Percentiles rank a stretch among this genome's conserved stretches.
Evolutionary conservation across 2,797 vertebrate species (phyloP).

Genomic region (Anguilla pacifica): DNA sequence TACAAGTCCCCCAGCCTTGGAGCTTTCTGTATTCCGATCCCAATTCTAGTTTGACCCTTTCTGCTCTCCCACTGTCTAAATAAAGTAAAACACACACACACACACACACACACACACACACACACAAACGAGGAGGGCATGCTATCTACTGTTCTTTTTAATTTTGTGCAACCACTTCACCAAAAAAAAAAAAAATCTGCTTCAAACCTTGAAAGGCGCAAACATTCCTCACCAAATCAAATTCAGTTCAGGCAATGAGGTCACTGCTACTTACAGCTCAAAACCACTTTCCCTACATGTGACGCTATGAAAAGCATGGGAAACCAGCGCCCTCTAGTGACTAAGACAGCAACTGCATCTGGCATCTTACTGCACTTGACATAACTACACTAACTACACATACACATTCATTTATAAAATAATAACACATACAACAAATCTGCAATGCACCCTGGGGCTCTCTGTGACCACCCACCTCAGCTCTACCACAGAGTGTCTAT

Average conservation of each 20-base stretch:
- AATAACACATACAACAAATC: not conserved
- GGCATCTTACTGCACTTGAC: not conserved
- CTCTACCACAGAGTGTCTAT: not conserved
- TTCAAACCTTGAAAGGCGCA: not conserved
- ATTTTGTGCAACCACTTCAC: not conserved
- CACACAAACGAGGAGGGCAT: not conserved
- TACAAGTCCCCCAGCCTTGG: not conserved
- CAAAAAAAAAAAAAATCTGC: not conserved
- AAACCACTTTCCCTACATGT: not conserved
- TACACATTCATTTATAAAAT: too few relatives aligned
- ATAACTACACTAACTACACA: not conserved
- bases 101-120: too few relatives aligned
- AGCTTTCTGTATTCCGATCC: not conserved
- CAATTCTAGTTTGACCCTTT: not conserved
- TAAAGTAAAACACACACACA: not conserved
- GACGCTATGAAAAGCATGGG: not conserved
- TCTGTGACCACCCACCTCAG: not conserved
- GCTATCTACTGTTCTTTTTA: not conserved
- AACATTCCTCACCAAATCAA: not conserved
- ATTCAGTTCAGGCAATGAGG: not conserved
- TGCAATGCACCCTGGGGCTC: not conserved
- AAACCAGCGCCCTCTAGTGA: slow-evolving; percentile 7
- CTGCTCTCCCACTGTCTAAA: not conserved
- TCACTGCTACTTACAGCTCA: not conserved
- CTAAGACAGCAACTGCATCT: slow-evolving; percentile 4